A percentile compares a stretch with the other conserved stretches of the same genome.
Evolutionary conservation across 2,113 vertebrate genomes (phyloP).

Genomic region (Urocitellus parryii): DNA sequence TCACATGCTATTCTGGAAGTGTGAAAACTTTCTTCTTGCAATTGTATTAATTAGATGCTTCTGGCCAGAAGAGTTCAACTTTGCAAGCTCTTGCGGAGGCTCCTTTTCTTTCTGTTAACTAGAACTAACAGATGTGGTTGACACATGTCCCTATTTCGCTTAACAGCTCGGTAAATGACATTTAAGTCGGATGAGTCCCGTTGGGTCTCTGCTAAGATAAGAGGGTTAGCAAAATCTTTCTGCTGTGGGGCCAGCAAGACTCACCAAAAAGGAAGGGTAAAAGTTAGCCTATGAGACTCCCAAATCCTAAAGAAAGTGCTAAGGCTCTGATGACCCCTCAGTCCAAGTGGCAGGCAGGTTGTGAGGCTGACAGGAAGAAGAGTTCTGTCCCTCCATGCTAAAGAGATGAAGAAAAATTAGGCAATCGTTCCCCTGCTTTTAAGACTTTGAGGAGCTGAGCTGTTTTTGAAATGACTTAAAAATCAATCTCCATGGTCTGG

Average conservation of each 20-base stretch:
- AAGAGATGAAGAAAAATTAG: slow-evolving; percentile 80
- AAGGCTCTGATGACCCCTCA: slow-evolving; percentile 61
- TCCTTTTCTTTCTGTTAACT: slow-evolving; percentile 84
- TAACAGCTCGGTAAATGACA: slow-evolving; percentile 86
- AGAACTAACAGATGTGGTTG: slow-evolving; percentile 86
- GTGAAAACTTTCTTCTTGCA: slow-evolving; percentile 86
- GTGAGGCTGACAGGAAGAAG: slow-evolving; percentile 68
- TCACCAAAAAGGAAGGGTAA: background rate
- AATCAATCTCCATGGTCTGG: slow-evolving; percentile 44
- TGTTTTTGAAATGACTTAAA: slow-evolving; percentile 43
- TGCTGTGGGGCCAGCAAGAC: background rate
- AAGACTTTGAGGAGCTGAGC: background rate
- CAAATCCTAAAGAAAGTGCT: background rate
- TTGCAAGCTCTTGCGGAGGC: slow-evolving; percentile 69
- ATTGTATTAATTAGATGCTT: slow-evolving; percentile 86
- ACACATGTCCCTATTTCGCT: slow-evolving; percentile 85
- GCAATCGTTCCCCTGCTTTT: slow-evolving; percentile 76
- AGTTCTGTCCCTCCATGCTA: slow-evolving; percentile 80
- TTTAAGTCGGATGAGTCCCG: slow-evolving; percentile 84
- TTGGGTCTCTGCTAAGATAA: slow-evolving; percentile 70
- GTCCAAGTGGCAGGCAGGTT: slow-evolving; percentile 80
- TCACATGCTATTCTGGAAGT: slow-evolving; percentile 84
- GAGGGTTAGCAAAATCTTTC: slow-evolving; percentile 71
- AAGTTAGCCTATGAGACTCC: background rate
- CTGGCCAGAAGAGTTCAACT: slow-evolving; percentile 84